Percentiles rank a stretch among this genome's conserved stretches.
These are phyloP conservation scores for Hycleus cichorii DNA, from an alignment of 1,140 invertebrate species.

Conservation along the genomic window DNA sequence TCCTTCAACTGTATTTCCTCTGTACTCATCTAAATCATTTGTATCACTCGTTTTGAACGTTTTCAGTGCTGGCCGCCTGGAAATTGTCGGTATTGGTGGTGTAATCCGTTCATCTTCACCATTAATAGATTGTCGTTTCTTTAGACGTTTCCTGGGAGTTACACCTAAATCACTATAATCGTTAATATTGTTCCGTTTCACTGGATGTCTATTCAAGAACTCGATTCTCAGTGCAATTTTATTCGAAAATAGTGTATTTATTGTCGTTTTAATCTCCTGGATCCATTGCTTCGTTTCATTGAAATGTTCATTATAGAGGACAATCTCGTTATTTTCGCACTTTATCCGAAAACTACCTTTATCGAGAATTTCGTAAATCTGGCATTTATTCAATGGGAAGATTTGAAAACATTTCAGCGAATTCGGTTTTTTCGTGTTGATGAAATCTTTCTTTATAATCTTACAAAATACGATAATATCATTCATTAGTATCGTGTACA, in stretches of 20 bases:
- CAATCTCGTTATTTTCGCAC: conserved; percentile 50
- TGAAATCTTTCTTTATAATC: conserved; percentile 38
- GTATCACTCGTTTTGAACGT: no score
- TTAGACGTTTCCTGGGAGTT: conserved; percentile 33
- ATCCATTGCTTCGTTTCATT: conserved; percentile 50
- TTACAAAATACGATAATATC: conserved; percentile 58
- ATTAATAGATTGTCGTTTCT: conserved; percentile 23
- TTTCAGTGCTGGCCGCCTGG: no score
- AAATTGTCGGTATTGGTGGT: no score
- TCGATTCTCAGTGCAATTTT: conserved; percentile 49
- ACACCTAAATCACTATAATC: conserved; percentile 35
- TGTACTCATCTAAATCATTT: no score
- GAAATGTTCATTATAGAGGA: conserved; percentile 49
- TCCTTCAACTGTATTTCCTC: no score
- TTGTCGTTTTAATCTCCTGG: conserved; percentile 46
- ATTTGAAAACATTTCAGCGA: conserved; percentile 51
- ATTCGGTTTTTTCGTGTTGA: conserved; percentile 25
- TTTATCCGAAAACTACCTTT: conserved; percentile 44
- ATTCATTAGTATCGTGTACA: conserved; percentile 48
- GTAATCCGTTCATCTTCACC: background rate
- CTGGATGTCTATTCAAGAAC: conserved; percentile 51
- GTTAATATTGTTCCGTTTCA: conserved; percentile 44
- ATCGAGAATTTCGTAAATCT: conserved; percentile 43
- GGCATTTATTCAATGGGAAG: conserved; percentile 55
- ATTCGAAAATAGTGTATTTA: conserved; percentile 49